These are phyloP conservation scores for Leucoraja ocellata DNA, from an alignment of 2,797 vertebrate species.

Conservation along the genomic window DNA sequence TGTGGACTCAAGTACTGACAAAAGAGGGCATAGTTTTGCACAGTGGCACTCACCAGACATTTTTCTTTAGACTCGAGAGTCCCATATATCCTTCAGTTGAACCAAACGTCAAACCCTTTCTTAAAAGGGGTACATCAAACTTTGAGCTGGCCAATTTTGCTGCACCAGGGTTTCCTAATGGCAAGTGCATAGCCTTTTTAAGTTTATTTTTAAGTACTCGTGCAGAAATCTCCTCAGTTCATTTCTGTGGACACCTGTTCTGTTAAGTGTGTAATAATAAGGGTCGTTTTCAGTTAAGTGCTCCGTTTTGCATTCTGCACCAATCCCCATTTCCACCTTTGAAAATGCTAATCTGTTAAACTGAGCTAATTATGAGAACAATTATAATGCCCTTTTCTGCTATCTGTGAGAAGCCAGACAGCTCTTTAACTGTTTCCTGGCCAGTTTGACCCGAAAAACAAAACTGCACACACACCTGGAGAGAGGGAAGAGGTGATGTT, in stretches of 20 bases:
- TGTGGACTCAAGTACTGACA: slow-evolving; percentile 26
- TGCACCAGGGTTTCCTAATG: not conserved
- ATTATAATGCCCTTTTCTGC: slow-evolving; percentile 21
- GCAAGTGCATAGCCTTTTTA: not conserved
- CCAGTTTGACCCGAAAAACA: not conserved
- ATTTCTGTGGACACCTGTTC: slow-evolving; percentile 33
- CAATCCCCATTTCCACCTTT: slow-evolving; percentile 34
- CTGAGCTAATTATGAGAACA: slow-evolving; percentile 5
- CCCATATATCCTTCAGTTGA: slow-evolving; percentile 18
- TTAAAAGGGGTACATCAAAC: slow-evolving; percentile 22
- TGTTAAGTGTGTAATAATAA: slow-evolving; percentile 34
- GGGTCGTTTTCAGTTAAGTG: slow-evolving; percentile 32
- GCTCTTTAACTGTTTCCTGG: slow-evolving; percentile 7
- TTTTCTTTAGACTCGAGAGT: not conserved
- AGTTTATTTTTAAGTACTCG: not conserved
- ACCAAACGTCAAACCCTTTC: not conserved
- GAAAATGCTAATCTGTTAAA: not conserved
- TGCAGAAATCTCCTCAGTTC: not conserved
- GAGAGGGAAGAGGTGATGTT: too few species aligned
- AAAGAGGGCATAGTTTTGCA: slow-evolving; percentile 32
- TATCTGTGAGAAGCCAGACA: not conserved
- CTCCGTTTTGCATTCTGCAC: slow-evolving; percentile 24
- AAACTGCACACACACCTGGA: too few species aligned
- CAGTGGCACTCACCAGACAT: slow-evolving; percentile 1
- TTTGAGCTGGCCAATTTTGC: not conserved